Evolutionary conservation across 2,888 invertebrate species (phyloP), one percentile per base, ranked within the genome.

Genomic region (Erynnis tages): DNA sequence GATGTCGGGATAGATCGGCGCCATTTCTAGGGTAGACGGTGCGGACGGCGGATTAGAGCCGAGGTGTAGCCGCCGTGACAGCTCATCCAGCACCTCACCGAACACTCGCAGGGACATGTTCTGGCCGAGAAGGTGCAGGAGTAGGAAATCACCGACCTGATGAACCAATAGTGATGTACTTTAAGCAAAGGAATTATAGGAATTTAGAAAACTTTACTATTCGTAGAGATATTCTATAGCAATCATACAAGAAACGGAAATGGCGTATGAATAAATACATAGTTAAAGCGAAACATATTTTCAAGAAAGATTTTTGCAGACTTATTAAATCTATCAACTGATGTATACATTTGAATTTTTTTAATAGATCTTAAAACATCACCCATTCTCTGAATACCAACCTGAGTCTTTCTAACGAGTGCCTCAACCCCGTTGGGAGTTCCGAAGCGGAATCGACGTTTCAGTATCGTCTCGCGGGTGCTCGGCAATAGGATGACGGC

Each of bases 11-110:
- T 96, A 96, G 55, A 96, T 95, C 3, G 95, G 95, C 52, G 94
- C 93, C 94, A 96, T 95, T 85, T 96, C 96, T 60, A 96, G 84
- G 11, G 96, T 96, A 47, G 96, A 96, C 0, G 96, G 96, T 1
- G 96, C 96, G 0, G 96, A 96, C 0, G 96, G 96, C 55, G 94
- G 93, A 73, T 94, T 94, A 65, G 94, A 94, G 43, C 93, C 93
- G 59, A 93, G 89, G 65, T 93, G 93, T 47, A 94, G 80, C 57
- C 92, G 91, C 56, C 93, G 91, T 38, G 93, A 93, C n/a, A 96
- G 81, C 69, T 96, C 95, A 61, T 95, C 94, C 66, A 96, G 71
- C 58, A 96, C 93, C 71, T 96, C 96, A 47, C 93, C 93, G 76
- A 95, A 96, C 34, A 94, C 91, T 76, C 94, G 91, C 71, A 95